Evolutionary conservation across 92 coral and sea anemone species (phyloP).

Genomic region (Parazoanthus swiftii): DNA sequence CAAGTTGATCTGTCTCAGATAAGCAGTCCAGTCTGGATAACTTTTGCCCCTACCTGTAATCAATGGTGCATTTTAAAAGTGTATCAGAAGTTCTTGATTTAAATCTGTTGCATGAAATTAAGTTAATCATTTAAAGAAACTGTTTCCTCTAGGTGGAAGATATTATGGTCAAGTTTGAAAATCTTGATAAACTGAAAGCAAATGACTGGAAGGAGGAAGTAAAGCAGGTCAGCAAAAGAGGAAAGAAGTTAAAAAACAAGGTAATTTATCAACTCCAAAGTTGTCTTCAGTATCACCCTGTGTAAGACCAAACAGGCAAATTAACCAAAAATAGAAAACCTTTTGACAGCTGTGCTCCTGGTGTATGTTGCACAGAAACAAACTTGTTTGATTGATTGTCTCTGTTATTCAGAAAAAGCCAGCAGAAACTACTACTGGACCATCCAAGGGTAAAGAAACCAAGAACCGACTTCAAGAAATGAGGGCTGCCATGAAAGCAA

Average conservation of each 20-base stretch:
- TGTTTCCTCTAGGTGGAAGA: conserved; percentile 74
- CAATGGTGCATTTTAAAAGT: not conserved
- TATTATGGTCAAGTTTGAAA: conserved; percentile 73
- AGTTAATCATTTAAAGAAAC: no score
- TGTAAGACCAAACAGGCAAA: no score
- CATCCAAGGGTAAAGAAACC: conserved; percentile 26
- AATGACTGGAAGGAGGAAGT: conserved; percentile 84
- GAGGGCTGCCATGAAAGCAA: conserved; percentile 85
- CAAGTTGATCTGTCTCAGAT: no score
- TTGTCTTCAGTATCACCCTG: not conserved
- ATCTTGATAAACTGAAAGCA: conserved; percentile 63
- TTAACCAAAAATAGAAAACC: no score
- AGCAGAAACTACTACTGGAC: conserved; percentile 26
- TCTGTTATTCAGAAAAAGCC: conserved; percentile 40
- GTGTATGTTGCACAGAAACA: no score
- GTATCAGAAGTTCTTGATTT: not conserved
- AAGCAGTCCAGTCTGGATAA: no score
- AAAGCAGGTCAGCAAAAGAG: conserved; percentile 51
- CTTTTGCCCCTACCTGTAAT: no score
- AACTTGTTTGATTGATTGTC: conserved; percentile 4
- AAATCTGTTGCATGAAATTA: not conserved
- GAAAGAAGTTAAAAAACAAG: conserved; percentile 61
- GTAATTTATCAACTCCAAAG: conserved; percentile 34
- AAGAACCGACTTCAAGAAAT: conserved; percentile 65
- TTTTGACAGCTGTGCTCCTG: no score